Base-by-base conservation (phyloP, 1,140 invertebrate species). In the Teleogryllus occipitalis region DNA sequence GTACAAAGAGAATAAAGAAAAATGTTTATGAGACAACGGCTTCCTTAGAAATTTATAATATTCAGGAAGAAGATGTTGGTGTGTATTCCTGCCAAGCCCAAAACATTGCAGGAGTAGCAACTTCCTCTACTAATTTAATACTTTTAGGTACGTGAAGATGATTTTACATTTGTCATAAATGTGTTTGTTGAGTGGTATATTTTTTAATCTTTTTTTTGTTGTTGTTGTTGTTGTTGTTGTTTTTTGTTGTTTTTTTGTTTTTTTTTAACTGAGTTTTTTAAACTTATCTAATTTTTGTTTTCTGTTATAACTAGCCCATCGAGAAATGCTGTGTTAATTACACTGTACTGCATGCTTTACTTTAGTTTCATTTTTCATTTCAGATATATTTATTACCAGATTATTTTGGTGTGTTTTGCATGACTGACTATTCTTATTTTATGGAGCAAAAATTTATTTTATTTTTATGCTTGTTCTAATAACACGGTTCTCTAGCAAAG, bases 61-160 rank as follows among this genome's bases (percentile, higher is more conserved):
- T 92, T 3, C 87, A 89, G 74, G 88, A 90, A 74, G 89, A 92
- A 82, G 93, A 96, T 86, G 89, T 90, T 80, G 95, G 93, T 46
- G 90, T 93, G 81, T 95, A 96, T 86, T 92, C 92, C 12, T 95
- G 93, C 84, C 90, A 90, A 84, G 93, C 94, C 8, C 89, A 90
- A 47, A 96, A 96, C 86, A 85, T 89, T 15, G 91, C 91, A 81
- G 95, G 95, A 54, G 91, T 93, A 80, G 93, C 92, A n/a, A 92
- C 92, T 27, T 93, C 93, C 47, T 92, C 92, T 73, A 92, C 92
- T 22, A 92, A 92, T 84, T 87, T 96, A 78, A 88, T 91, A 80
- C 90, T 93, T 83, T 88, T 92, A 87, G 90, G 90, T 91, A 91
- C 81, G 78, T 83, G 74, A 76, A 73, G 65, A 80, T 79, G 54